Evolutionary conservation across 1,140 invertebrate genomes (phyloP), one percentile per base, ranked within the genome.

Genomic region (Zaprionus ghesquierei): DNA sequence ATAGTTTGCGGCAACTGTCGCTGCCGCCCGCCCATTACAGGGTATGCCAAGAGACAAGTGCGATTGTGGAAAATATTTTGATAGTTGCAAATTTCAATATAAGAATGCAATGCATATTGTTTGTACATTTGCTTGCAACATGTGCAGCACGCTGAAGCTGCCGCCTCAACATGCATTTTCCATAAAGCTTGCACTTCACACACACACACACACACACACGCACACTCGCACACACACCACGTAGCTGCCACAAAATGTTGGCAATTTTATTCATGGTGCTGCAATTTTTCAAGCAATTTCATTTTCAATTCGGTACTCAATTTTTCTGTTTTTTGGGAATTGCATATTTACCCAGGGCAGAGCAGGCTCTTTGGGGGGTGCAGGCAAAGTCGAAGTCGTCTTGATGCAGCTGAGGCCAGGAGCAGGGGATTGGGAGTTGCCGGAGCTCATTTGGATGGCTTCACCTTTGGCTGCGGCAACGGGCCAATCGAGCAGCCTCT

Each of bases 151-250:
- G 20, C 0, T 12, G 41, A 5, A 62, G 46, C 27, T 46, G 63
- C 46, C 56, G 60, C 66, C 58, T 71, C 79, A 81, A 81, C 71
- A 86, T 86, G 78, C 64, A 87, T 86, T 87, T 87, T 76, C 82
- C 81, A 86, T 86, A 86, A 85, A 63, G 82, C 63, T 53, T 77
- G 72, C 62, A 61, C 49, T 9, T 9, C 0, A 5, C 27, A 29
- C 27, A 29, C 27, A n/a, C n/a, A n/a, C n/a, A n/a, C n/a, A n/a
- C n/a, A n/a, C n/a, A n/a, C n/a, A n/a, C n/a, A n/a, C n/a, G n/a
- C n/a, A n/a, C n/a, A n/a, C n/a, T n/a, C n/a, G n/a, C n/a, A n/a
- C n/a, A n/a, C 27, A 29, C 27, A 29, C 5, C 27, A 29, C 5
- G 2, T 5, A 72, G 81, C 75, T 85, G 61, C 77, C 41, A 46